phyloP scores from a whole-genome alignment of 2,888 invertebrate species.

The Neoascia interrupta region DNA sequence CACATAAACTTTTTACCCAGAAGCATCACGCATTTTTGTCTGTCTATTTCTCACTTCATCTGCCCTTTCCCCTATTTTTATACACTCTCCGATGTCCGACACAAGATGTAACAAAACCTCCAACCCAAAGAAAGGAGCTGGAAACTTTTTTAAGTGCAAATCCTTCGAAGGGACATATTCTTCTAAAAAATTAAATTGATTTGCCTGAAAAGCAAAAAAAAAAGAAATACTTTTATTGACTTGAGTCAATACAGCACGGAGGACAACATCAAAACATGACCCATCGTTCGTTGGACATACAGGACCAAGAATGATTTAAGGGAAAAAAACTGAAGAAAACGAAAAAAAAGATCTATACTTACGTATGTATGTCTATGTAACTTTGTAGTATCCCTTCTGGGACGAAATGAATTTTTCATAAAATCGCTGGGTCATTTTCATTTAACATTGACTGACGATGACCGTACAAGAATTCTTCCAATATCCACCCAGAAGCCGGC shows the following conservation, averaged over 20 bases:
- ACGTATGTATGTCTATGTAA: background rate
- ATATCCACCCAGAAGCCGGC: conserved; percentile 2
- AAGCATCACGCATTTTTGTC: conserved; percentile 38
- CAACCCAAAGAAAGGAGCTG: conserved; percentile 10
- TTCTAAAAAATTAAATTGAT: conserved; percentile 67
- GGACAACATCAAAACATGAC: conserved; percentile 67
- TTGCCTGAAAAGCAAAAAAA: conserved; percentile 30
- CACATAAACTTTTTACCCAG: conserved; percentile 34
- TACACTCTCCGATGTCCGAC: conserved; percentile 19
- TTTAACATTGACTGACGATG: conserved; percentile 63
- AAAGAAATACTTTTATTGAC: conserved; percentile 58
- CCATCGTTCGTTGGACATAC: conserved; percentile 46
- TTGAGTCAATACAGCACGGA: conserved; percentile 46
- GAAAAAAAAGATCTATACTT: background rate
- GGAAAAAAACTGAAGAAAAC: conserved; percentile 18
- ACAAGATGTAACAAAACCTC: conserved; percentile 16
- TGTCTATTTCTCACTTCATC: conserved; percentile 54
- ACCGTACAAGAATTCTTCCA: conserved; percentile 34
- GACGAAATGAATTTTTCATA: conserved; percentile 66
- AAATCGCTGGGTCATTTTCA: conserved; percentile 61
- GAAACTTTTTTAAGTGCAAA: conserved; percentile 67
- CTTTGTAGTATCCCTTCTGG: conserved; percentile 36
- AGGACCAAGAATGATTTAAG: conserved; percentile 55
- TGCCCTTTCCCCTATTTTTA: background rate
- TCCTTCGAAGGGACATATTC: conserved; percentile 64